A percentile compares a stretch with the other conserved stretches of the same genome.
These are phyloP conservation scores for Ernsta delagoae DNA, from an alignment of 2,888 invertebrate species.

Conservation along the genomic window DNA sequence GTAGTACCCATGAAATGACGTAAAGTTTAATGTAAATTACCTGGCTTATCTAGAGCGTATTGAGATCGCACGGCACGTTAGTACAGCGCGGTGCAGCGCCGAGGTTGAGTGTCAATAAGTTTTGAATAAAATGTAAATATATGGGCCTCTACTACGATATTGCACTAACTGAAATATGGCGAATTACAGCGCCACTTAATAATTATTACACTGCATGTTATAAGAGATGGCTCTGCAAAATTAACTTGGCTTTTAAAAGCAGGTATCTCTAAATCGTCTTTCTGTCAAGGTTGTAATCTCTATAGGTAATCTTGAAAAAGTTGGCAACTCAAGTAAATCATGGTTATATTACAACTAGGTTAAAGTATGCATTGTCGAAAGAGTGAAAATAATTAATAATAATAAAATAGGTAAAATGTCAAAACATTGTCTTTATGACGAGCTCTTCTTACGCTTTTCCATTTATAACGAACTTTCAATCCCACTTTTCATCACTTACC, in stretches of 20 bases:
- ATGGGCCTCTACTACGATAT: not conserved
- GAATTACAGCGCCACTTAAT: not conserved
- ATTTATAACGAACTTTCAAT: no score
- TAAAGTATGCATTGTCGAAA: no score
- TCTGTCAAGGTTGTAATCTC: no score
- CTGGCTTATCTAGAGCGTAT: slow-evolving; percentile 2
- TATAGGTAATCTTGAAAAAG: no score
- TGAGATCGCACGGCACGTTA: not conserved
- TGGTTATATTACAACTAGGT: no score
- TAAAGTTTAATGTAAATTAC: not conserved
- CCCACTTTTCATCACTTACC: no score
- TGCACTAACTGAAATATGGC: not conserved
- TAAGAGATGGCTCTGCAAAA: not conserved
- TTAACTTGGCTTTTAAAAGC: not conserved
- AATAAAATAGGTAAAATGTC: no score
- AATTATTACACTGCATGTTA: not conserved
- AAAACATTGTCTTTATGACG: no score
- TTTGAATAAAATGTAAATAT: slow-evolving; percentile 2
- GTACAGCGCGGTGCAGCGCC: not conserved
- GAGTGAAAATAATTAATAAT: no score
- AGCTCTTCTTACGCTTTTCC: no score
- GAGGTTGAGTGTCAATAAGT: not conserved
- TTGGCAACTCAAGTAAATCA: no score
- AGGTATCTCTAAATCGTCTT: not conserved
- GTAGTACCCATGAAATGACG: not conserved